phyloP scores from a whole-genome alignment of 2,888 invertebrate genomes.

The Agriopis marginaria region DNA sequence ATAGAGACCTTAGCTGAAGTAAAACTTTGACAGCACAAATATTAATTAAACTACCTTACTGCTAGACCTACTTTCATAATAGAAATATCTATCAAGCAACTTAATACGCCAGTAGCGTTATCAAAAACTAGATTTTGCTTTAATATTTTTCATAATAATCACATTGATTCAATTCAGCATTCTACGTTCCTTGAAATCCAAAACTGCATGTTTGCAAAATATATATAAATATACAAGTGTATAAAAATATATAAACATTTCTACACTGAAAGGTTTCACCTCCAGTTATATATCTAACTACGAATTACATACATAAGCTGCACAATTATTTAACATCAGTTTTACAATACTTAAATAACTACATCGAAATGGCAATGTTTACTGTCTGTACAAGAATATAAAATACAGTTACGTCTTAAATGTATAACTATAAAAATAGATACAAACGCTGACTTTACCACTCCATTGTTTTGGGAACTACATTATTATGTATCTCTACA shows the following conservation, averaged over 20 bases:
- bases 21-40: constrained; percentile 6
- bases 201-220: background rate
- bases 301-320: constrained; percentile 54
- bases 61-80: background rate
- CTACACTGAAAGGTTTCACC: constrained; percentile 65
- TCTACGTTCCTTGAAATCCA: background rate
- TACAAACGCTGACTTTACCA: constrained; percentile 1
- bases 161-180: no score
- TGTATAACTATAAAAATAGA: constrained; percentile 29
- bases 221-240: constrained; percentile 13
- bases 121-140: background rate
- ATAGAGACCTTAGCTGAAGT: background rate
- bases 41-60: background rate
- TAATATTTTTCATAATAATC: background rate
- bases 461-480: background rate
- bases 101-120: background rate
- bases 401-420: constrained; percentile 30
- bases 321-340: constrained; percentile 52
- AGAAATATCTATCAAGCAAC: constrained; percentile 1
- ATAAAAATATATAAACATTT: constrained; percentile 9
- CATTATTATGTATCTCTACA: background rate
- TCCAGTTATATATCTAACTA: constrained; percentile 41
- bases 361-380: constrained; percentile 76
- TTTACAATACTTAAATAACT: constrained; percentile 62
- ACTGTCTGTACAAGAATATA: constrained; percentile 46